Evolutionary conservation across 2,113 vertebrate species (phyloP).

Genomic region (Stegostoma tigrinum): DNA sequence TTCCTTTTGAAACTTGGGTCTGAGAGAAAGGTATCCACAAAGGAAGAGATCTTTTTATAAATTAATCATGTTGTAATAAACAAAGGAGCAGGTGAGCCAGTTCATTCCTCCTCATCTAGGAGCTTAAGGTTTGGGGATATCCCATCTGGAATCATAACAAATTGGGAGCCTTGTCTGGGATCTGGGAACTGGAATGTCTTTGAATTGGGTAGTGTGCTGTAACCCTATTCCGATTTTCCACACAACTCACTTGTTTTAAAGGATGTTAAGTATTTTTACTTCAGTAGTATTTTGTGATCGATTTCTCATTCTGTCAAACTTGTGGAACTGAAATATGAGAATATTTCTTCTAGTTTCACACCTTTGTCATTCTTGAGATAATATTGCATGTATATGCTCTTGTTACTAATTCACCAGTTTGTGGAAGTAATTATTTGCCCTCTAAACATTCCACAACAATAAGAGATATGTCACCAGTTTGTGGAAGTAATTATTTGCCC

Average conservation of each 20-base stretch:
- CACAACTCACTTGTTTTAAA: not conserved
- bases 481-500: not conserved
- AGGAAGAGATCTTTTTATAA: too few relatives aligned
- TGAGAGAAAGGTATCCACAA: too few relatives aligned
- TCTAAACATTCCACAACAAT: not conserved
- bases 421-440: not conserved
- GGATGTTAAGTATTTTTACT: not conserved
- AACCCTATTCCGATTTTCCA: not conserved
- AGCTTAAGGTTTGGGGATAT: too few relatives aligned
- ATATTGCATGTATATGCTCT: not conserved
- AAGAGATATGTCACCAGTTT: not conserved
- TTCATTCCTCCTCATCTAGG: too few relatives aligned
- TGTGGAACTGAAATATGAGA: not conserved
- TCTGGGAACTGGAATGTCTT: not conserved
- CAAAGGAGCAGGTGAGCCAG: too few relatives aligned
- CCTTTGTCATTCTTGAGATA: not conserved
- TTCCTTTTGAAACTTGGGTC: too few relatives aligned
- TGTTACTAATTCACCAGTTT: not conserved
- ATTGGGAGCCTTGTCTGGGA: too few relatives aligned
- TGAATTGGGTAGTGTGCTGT: not conserved
- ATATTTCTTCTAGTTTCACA: not conserved
- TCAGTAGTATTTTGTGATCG: not conserved
- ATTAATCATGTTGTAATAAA: too few relatives aligned
- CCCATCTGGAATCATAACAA: too few relatives aligned
- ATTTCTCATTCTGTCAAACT: not conserved